These are phyloP conservation scores for Anoplophora glabripennis DNA, from an alignment of 1,140 invertebrate species.

Conservation along the genomic window DNA sequence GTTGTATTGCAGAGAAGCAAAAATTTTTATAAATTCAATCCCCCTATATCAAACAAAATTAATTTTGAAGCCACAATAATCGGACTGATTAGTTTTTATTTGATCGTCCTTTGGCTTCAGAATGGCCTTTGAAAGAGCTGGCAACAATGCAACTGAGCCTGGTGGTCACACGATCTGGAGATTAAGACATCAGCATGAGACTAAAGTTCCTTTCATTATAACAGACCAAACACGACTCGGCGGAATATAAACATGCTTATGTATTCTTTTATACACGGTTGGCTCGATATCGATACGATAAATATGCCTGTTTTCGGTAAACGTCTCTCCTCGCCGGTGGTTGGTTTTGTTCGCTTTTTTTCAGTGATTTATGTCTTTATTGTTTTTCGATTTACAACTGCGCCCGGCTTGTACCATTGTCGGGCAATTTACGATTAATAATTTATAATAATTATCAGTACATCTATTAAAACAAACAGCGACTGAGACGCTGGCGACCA, in stretches of 20 bases:
- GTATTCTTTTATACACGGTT: constrained; percentile 20
- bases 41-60: too few species aligned
- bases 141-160: neutral
- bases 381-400: constrained; percentile 12
- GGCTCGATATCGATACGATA: constrained; percentile 19
- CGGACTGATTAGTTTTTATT: too few species aligned
- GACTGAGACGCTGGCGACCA: neutral
- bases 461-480: constrained; percentile 28
- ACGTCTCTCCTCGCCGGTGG: constrained; percentile 1
- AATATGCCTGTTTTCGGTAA: constrained; percentile 19
- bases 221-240: constrained; percentile 17
- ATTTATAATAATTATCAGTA: constrained; percentile 15
- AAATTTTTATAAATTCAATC: too few species aligned
- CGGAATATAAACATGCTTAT: constrained; percentile 20
- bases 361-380: constrained; percentile 14
- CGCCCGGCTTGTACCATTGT: neutral
- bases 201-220: constrained; percentile 17
- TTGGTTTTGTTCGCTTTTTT: constrained; percentile 4
- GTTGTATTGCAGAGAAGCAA: too few species aligned
- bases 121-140: too few species aligned
- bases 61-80: too few species aligned
- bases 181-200: constrained; percentile 18
- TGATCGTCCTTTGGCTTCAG: too few species aligned
- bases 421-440: constrained; percentile 14
- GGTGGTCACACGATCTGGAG: constrained; percentile 14